Conservation (phyloP, 2,888 invertebrate genomes). For the Dicyrtomina minuta region DNA sequence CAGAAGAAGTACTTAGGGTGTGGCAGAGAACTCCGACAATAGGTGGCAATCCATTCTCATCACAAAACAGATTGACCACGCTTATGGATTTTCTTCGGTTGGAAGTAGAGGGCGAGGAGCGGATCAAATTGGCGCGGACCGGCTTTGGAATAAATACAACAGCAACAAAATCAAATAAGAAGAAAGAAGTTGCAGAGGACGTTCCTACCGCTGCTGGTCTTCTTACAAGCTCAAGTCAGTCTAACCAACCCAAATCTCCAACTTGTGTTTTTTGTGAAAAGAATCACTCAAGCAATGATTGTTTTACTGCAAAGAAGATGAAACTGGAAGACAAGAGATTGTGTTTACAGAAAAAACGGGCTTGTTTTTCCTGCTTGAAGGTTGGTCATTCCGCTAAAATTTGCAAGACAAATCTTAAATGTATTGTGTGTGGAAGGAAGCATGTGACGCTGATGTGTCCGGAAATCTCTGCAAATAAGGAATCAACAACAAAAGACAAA, state of each 20-base stretch:
- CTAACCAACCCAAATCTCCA: too few relatives aligned
- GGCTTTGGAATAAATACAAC: background rate
- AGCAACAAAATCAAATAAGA: background rate
- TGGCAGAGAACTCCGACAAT: slow-evolving; percentile 32
- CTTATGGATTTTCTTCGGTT: slow-evolving; percentile 29
- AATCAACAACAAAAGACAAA: background rate
- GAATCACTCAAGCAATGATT: background rate
- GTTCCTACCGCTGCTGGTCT: background rate
- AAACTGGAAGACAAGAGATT: background rate
- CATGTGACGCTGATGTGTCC: too few relatives aligned
- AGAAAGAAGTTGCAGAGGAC: background rate
- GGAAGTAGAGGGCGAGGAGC: slow-evolving; percentile 29
- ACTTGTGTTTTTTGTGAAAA: slow-evolving; percentile 9
- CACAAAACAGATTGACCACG: background rate
- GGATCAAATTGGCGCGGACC: slow-evolving; percentile 23
- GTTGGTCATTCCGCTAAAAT: too few relatives aligned
- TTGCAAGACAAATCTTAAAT: too few relatives aligned
- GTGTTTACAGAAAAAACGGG: background rate
- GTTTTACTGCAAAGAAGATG: background rate
- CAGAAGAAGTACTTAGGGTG: slow-evolving; percentile 35
- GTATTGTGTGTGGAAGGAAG: too few relatives aligned
- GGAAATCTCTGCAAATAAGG: background rate
- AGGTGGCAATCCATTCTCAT: too few relatives aligned
- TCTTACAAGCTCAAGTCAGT: background rate
- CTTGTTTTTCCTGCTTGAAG: too few relatives aligned